Evolutionary conservation across 2,888 invertebrate species (phyloP).

Genomic region (Eupithecia vulgata): DNA sequence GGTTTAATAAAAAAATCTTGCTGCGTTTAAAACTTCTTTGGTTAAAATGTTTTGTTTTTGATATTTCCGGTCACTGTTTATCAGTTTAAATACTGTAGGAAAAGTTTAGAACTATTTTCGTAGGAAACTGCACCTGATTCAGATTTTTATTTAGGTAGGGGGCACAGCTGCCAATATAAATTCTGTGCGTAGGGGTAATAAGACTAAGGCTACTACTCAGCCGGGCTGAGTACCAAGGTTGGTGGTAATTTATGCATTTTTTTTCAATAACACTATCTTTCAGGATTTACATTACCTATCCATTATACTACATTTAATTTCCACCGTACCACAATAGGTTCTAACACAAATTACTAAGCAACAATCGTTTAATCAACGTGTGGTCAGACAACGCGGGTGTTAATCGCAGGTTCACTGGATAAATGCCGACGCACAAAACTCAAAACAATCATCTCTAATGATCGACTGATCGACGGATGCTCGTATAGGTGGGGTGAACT

Average conservation of each 20-base stretch:
- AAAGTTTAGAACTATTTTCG: not conserved
- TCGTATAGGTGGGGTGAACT: slow-evolving; percentile 10
- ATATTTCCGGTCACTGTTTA: not conserved
- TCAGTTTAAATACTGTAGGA: not conserved
- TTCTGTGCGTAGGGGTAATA: too few relatives aligned
- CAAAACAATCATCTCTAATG: slow-evolving; percentile 78
- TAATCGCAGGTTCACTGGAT: slow-evolving; percentile 52
- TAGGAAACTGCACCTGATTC: not conserved
- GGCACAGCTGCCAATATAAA: too few relatives aligned
- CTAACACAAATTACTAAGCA: slow-evolving; percentile 46
- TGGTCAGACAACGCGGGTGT: slow-evolving; percentile 59
- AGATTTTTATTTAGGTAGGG: not conserved
- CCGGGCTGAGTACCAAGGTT: not conserved
- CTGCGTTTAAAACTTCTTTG: not conserved
- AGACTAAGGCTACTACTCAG: too few relatives aligned
- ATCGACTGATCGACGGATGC: slow-evolving; percentile 43
- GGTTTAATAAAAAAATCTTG: not conserved
- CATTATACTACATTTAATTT: slow-evolving; percentile 4
- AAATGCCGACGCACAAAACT: slow-evolving; percentile 54
- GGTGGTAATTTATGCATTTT: not conserved
- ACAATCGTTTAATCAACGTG: slow-evolving; percentile 79
- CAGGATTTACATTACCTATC: not conserved
- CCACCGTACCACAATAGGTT: not conserved
- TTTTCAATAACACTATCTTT: not conserved
- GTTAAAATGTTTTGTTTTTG: not conserved